Evolutionary conservation across 2,888 invertebrate species (phyloP).

Genomic region (Panopea generosa): DNA sequence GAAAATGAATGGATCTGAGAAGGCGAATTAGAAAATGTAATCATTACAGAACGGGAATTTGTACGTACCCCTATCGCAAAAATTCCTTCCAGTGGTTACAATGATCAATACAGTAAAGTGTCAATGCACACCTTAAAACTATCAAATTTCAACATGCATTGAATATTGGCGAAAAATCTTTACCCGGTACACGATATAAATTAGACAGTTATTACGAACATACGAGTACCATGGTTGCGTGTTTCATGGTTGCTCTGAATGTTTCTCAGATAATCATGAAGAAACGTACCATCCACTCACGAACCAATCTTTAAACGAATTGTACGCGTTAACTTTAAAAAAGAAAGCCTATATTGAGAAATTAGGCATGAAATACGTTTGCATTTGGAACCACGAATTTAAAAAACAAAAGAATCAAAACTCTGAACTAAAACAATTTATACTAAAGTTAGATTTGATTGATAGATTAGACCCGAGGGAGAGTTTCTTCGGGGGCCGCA

Average conservation of each 20-base stretch:
- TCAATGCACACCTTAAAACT: slow-evolving; percentile 18
- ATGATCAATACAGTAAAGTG: slow-evolving; percentile 27
- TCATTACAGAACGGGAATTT: slow-evolving; percentile 1
- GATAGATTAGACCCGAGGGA: slow-evolving; percentile 66
- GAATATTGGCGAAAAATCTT: slow-evolving; percentile 26
- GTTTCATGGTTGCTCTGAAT: slow-evolving; percentile 34
- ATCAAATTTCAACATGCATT: slow-evolving; percentile 27
- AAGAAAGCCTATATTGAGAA: slow-evolving; percentile 30
- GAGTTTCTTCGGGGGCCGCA: slow-evolving; percentile 74
- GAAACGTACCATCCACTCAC: slow-evolving; percentile 26
- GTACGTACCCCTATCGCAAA: slow-evolving; percentile 20
- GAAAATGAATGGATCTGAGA: not conserved
- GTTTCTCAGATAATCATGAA: slow-evolving; percentile 21
- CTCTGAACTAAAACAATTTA: slow-evolving; percentile 9
- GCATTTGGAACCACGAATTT: slow-evolving; percentile 47
- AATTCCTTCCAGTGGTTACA: slow-evolving; percentile 13
- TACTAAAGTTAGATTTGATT: slow-evolving; percentile 18
- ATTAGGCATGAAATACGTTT: slow-evolving; percentile 46
- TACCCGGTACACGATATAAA: slow-evolving; percentile 25
- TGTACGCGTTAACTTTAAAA: slow-evolving; percentile 39
- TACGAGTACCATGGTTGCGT: slow-evolving; percentile 40
- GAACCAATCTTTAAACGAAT: slow-evolving; percentile 26
- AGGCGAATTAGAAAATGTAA: not conserved
- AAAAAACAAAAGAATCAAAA: slow-evolving; percentile 22
- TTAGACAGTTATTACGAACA: slow-evolving; percentile 32